phyloP scores from a whole-genome alignment of 2,888 invertebrate species.

The Epinotia demarniana region DNA sequence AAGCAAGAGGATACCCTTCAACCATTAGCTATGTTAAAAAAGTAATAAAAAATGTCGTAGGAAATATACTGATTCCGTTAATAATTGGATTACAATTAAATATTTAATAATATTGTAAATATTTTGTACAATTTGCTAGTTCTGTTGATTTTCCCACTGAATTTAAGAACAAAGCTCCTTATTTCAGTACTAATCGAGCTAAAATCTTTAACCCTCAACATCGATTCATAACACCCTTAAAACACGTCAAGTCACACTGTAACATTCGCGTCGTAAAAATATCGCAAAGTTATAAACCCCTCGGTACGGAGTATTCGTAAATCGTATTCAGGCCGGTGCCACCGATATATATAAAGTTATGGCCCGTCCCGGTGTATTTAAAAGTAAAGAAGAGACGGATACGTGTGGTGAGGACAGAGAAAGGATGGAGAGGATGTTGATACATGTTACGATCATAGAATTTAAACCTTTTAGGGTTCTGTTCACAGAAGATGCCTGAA shows the following conservation, averaged over 20 bases:
- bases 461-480: neutral
- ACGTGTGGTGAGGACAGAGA: constrained; percentile 58
- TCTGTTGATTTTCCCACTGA: neutral
- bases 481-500: too few relatives aligned
- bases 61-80: too few relatives aligned
- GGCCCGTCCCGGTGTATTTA: constrained; percentile 74
- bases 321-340: constrained; percentile 31
- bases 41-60: too few relatives aligned
- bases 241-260: neutral
- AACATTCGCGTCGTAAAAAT: constrained; percentile 13
- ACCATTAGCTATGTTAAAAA: too few relatives aligned
- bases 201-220: neutral
- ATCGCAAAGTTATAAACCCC: constrained; percentile 31
- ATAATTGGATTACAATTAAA: too few relatives aligned
- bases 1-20: too few relatives aligned
- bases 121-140: neutral
- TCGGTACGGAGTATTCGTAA: constrained; percentile 26
- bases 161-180: neutral
- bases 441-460: neutral
- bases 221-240: neutral
- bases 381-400: constrained; percentile 72
- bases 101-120: too few relatives aligned
- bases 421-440: constrained; percentile 51
- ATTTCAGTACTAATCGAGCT: neutral
- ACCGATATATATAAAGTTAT: constrained; percentile 56